Evolutionary conservation across 2,888 invertebrate genomes (phyloP), one percentile per base, ranked within the genome.

Genomic region (Sicus ferrugineus): DNA sequence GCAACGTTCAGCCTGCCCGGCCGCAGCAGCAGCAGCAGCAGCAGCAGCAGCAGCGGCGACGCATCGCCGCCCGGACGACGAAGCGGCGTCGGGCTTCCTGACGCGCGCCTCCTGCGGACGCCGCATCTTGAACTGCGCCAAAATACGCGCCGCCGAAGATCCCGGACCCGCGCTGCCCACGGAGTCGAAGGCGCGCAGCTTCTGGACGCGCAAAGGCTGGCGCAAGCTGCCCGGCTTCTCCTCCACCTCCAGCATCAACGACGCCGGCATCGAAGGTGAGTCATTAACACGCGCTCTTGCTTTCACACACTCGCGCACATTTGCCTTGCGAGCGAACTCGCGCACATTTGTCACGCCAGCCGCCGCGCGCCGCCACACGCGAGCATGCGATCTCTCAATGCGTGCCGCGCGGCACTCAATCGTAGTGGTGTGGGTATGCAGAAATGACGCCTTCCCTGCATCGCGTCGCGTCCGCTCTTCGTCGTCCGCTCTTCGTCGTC

Each of bases 201-300:
- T 92, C 83, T 91, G 91, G 91, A 91, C 89, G 77, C 89, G 91
- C 84, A 93, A 92, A 80, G 89, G 92, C 1, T 93, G 93, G 92
- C 91, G 90, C 80, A 93, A 92, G 83, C 86, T 93, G 75, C 91
- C 92, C 19, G 91, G 91, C 31, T 90, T 93, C 79, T 90, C 90
- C 68, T 90, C 91, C 79, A 90, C 90, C 66, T 90, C 89, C 77
- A 91, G 90, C 80, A 89, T 89, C 79, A 90, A 90, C 81, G 92
- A 92, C 83, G 88, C 89, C 54, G 89, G 89, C 71, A 87, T 89
- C 65, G 70, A 77, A 82, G 92, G 91, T 91, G 85, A 90, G 90
- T 87, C 19, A 16, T n/a, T 34, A 5, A 30, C 1, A 21, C n/a
- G 16, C 31, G 6, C n/a, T n/a, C n/a, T n/a, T n/a, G n/a, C n/a